phyloP scores from a whole-genome alignment of 2,113 vertebrate genomes.

The Sturnira hondurensis region DNA sequence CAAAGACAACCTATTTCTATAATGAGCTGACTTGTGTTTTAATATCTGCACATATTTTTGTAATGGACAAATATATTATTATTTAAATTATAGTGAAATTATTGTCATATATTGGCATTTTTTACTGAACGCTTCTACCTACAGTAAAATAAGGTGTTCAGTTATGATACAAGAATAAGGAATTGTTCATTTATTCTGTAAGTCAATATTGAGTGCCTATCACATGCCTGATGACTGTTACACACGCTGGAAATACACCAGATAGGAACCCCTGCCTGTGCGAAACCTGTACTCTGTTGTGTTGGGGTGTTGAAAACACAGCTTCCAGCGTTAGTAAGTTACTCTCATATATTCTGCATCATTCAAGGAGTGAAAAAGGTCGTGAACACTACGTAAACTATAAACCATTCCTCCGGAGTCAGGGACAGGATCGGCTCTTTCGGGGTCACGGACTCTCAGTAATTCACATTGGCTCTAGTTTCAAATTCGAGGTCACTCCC shows the following conservation, averaged over 20 bases:
- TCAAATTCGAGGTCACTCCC: not conserved
- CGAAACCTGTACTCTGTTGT: not conserved
- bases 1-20: not conserved
- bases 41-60: not conserved
- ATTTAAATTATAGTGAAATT: conserved; percentile 17
- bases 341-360: not conserved
- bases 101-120: not conserved
- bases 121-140: not conserved
- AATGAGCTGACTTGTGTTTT: conserved; percentile 21
- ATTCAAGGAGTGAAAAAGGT: not conserved
- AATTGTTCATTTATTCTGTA: not conserved
- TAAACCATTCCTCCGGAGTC: not conserved
- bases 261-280: not conserved
- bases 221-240: not conserved
- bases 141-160: not conserved
- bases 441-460: not conserved
- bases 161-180: conserved; percentile 8
- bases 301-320: not conserved
- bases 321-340: not conserved
- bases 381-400: not conserved
- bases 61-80: not conserved
- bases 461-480: not conserved
- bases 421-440: not conserved
- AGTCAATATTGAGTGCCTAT: not conserved
- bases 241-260: not conserved